Conservation (phyloP, 2,113 vertebrate genomes). For the Platycercus adscitus region DNA sequence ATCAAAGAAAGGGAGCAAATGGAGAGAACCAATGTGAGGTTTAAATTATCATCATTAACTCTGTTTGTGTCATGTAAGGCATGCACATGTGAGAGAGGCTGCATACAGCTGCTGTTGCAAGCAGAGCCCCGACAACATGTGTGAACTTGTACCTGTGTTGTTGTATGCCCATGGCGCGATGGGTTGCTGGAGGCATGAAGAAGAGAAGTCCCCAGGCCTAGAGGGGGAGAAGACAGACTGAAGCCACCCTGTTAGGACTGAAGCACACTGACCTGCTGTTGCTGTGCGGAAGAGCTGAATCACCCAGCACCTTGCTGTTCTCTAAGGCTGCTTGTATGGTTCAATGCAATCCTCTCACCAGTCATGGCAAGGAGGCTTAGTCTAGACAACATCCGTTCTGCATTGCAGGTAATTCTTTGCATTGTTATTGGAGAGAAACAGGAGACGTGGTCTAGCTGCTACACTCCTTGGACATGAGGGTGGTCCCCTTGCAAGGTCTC, state of each 20-base stretch:
- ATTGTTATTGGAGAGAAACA: background rate
- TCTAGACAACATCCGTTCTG: background rate
- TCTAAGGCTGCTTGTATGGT: background rate
- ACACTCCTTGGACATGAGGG: background rate
- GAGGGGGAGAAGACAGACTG: background rate
- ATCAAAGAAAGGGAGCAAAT: background rate
- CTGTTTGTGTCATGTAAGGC: background rate
- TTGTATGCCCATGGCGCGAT: accelerated
- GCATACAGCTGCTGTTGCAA: background rate
- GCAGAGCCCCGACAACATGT: accelerated
- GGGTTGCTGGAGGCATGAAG: background rate
- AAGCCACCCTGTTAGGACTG: background rate
- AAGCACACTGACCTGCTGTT: background rate
- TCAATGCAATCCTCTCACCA: background rate
- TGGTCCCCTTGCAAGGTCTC: background rate
- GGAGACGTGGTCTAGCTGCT: background rate
- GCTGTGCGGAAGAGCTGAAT: background rate
- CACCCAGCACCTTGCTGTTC: background rate
- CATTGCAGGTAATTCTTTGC: background rate
- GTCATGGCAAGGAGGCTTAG: background rate
- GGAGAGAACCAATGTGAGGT: background rate
- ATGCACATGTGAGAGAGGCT: background rate
- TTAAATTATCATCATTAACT: background rate
- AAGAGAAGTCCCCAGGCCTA: background rate
- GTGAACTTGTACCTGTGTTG: accelerated